phyloP scores from a whole-genome alignment of 30 jellyfish, hydroid and myxozoan species.

The Turritopsis rubra region DNA sequence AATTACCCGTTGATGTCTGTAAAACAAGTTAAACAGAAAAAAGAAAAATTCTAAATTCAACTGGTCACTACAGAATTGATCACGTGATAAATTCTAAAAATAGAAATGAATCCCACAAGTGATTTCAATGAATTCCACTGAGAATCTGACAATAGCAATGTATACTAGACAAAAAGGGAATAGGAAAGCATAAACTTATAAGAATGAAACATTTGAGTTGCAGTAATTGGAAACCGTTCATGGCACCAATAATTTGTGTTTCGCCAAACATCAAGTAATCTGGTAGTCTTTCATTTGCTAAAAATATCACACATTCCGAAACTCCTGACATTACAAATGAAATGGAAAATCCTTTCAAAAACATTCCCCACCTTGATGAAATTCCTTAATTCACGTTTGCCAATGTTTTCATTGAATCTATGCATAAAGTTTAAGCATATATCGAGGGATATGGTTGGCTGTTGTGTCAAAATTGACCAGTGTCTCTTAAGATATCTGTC shows the following conservation, averaged over 20 bases:
- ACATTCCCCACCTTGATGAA: conserved; percentile 64
- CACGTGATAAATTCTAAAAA: conserved; percentile 47
- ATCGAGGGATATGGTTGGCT: conserved; percentile 48
- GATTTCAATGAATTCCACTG: neutral
- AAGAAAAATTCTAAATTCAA: conserved; percentile 66
- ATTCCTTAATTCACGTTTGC: conserved; percentile 55
- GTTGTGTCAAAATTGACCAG: conserved; percentile 70
- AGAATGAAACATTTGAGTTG: no score
- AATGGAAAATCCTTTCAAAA: no score
- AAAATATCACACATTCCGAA: no score
- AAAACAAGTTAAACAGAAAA: conserved; percentile 47
- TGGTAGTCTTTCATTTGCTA: no score
- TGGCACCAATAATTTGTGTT: no score
- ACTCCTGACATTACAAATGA: no score
- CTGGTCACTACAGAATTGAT: conserved; percentile 40
- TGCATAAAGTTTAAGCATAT: conserved; percentile 46
- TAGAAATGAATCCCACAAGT: neutral
- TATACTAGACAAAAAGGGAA: no score
- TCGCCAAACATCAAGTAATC: no score
- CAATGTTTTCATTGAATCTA: conserved; percentile 34
- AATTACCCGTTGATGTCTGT: conserved; percentile 50
- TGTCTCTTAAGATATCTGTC: conserved; percentile 50
- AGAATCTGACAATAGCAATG: no score
- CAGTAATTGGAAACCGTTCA: no score
- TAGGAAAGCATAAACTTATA: no score